Evolutionary conservation across 2,113 vertebrate genomes (phyloP).

Genomic region (Marmota monax): DNA sequence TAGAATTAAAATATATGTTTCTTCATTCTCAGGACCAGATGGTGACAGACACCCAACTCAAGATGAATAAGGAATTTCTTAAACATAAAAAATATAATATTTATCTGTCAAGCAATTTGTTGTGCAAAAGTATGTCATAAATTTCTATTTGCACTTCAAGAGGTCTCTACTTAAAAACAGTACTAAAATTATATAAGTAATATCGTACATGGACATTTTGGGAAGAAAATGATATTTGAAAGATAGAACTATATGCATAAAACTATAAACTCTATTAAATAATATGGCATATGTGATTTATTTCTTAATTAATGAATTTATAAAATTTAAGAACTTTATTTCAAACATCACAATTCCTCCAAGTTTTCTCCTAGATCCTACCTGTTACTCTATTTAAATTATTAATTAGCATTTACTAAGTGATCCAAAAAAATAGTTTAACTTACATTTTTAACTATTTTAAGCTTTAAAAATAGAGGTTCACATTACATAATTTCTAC

Average conservation of each 20-base stretch:
- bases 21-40: not conserved
- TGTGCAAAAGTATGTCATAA: not conserved
- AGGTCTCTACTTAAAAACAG: constrained; percentile 9
- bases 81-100: not conserved
- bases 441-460: not conserved
- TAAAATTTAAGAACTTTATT: constrained; percentile 7
- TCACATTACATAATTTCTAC: not conserved
- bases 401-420: not conserved
- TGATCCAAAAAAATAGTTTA: not conserved
- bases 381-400: not conserved
- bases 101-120: constrained; percentile 22
- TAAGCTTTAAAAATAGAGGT: not conserved
- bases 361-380: constrained; percentile 3
- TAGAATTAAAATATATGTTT: not conserved
- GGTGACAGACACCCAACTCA: not conserved
- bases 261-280: not conserved
- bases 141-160: constrained; percentile 8
- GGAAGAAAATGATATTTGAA: not conserved
- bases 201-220: constrained; percentile 1
- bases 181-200: not conserved
- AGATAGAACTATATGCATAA: constrained; percentile 8
- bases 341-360: not conserved
- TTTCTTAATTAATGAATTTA: not conserved
- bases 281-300: not conserved
- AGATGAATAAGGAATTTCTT: not conserved